Conservation (phyloP, 2,113 vertebrate species). For the Caretta caretta region DNA sequence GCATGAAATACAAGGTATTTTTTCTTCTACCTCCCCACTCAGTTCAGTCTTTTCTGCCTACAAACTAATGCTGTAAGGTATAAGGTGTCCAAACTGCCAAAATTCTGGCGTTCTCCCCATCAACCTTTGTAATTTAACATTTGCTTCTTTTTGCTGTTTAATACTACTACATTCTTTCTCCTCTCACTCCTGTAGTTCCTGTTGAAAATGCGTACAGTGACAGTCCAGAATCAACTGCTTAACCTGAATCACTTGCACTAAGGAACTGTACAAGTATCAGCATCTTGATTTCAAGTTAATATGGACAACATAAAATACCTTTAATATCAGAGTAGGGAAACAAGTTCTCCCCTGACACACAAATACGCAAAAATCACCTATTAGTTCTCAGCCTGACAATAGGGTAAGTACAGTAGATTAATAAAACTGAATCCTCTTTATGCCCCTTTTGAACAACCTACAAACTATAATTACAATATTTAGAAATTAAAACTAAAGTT, state of each 20-base stretch:
- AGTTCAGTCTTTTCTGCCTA: not conserved
- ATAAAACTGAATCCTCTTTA: constrained; percentile 50
- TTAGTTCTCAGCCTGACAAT: constrained; percentile 53
- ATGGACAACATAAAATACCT: not conserved
- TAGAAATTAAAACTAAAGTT: constrained; percentile 28
- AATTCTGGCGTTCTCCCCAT: not conserved
- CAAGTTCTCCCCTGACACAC: not conserved
- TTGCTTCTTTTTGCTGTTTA: not conserved
- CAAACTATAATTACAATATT: constrained; percentile 40
- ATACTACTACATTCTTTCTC: rapidly evolving
- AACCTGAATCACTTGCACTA: not conserved
- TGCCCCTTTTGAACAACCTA: constrained; percentile 33
- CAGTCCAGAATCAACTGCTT: not conserved
- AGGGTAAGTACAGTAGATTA: not conserved
- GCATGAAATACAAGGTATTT: not conserved
- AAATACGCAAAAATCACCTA: not conserved
- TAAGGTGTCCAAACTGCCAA: not conserved
- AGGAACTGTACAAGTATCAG: not conserved
- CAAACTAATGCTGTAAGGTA: not conserved
- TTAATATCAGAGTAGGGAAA: not conserved
- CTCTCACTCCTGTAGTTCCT: not conserved
- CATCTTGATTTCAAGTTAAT: not conserved
- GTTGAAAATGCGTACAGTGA: not conserved
- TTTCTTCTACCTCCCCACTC: not conserved
- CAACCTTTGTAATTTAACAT: not conserved